Conservation (phyloP, 2,797 vertebrate species). For the Chiroxiphia lanceolata region DNA sequence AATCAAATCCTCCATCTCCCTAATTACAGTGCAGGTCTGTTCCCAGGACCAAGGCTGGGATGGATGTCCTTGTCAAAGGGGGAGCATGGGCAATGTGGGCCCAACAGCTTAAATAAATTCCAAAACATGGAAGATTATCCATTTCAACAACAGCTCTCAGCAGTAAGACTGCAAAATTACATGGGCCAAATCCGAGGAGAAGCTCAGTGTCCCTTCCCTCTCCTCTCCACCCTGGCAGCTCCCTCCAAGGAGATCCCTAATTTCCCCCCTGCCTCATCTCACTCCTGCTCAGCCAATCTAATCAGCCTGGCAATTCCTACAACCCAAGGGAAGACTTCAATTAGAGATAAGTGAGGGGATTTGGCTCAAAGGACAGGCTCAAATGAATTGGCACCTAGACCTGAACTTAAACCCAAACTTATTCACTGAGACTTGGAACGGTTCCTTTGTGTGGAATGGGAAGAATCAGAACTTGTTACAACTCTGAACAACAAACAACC, state of each 20-base stretch:
- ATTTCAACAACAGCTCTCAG: not conserved
- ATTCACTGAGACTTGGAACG: not conserved
- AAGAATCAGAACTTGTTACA: not conserved
- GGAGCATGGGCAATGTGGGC: not conserved
- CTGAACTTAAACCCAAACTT: not conserved
- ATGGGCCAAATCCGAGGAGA: not conserved
- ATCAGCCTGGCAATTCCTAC: not conserved
- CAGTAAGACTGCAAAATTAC: not conserved
- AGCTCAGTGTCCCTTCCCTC: not conserved
- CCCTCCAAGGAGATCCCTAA: not conserved
- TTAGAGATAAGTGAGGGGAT: not conserved
- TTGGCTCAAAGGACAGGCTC: not conserved
- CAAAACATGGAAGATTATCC: not conserved
- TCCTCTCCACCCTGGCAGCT: not conserved
- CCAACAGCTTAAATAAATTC: not conserved
- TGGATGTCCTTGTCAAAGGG: conserved; percentile 18
- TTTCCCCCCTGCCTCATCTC: not conserved
- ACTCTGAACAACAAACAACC: not conserved
- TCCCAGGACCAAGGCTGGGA: conserved; percentile 45
- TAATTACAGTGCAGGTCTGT: conserved; percentile 57
- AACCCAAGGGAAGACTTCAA: not conserved
- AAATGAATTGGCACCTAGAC: not conserved
- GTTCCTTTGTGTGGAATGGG: not conserved
- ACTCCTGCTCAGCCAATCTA: not conserved
- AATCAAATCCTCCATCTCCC: conserved; percentile 54